These are phyloP conservation scores for Tragelaphus strepsiceros DNA, from an alignment of 2,113 vertebrate species.

Conservation along the genomic window DNA sequence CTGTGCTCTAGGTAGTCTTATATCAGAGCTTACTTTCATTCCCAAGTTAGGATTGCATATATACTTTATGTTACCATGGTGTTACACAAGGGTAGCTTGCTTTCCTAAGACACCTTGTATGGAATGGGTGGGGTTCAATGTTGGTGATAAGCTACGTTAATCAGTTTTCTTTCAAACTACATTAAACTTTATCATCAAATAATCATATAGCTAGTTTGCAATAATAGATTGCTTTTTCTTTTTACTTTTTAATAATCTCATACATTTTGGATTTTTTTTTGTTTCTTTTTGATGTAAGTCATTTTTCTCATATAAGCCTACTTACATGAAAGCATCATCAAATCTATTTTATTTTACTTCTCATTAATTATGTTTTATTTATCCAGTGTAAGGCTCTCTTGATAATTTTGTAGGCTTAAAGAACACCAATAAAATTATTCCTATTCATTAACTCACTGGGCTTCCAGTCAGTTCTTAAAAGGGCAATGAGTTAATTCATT, in stretches of 20 bases:
- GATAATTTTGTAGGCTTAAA: not conserved
- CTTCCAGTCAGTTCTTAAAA: not conserved
- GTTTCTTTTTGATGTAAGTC: not conserved
- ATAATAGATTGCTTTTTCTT: not conserved
- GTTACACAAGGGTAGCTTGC: not conserved
- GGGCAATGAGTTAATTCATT: not conserved
- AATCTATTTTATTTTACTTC: not conserved
- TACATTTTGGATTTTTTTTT: not conserved
- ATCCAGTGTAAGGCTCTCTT: not conserved
- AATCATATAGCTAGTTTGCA: not conserved
- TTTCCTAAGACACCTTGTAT: not conserved
- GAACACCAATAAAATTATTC: not conserved
- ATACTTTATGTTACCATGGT: not conserved
- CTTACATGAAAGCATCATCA: not conserved
- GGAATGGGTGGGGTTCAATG: not conserved
- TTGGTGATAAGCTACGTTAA: not conserved
- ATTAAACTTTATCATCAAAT: not conserved
- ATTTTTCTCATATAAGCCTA: conserved; percentile 5
- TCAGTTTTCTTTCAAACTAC: not conserved
- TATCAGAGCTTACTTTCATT: not conserved
- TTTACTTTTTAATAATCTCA: not conserved
- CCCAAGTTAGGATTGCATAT: not conserved
- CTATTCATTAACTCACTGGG: not conserved
- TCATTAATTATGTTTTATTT: not conserved
- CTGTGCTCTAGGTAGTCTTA: not conserved